These are phyloP conservation scores for Sepiola atlantica DNA, from an alignment of 2,888 invertebrate species.

Conservation along the genomic window DNA sequence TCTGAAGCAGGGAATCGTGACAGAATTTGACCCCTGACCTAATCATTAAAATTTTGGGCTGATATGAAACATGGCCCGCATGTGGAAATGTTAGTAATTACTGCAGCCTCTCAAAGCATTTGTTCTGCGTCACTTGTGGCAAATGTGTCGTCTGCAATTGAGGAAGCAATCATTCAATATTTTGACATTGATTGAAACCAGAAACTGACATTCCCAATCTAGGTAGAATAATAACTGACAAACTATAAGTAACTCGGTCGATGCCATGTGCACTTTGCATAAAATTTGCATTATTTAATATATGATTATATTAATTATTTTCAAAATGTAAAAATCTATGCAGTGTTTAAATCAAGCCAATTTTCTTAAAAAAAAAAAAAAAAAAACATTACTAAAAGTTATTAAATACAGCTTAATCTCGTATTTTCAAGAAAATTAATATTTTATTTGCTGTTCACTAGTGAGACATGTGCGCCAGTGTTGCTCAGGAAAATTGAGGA, in stretches of 20 bases:
- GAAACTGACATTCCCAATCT: background rate
- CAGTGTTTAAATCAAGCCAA: background rate
- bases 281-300: background rate
- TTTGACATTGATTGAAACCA: conserved; percentile 32
- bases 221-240: background rate
- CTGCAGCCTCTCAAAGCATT: background rate
- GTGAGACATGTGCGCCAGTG: too few species aligned
- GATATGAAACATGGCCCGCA: background rate
- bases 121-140: conserved; percentile 6
- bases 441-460: too few species aligned
- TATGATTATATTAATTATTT: background rate
- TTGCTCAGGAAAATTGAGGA: too few species aligned
- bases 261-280: background rate
- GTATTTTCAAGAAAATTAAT: too few species aligned
- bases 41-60: background rate
- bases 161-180: conserved; percentile 32
- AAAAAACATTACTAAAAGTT: too few species aligned
- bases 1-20: background rate
- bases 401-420: too few species aligned
- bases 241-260: background rate
- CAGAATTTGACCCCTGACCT: background rate
- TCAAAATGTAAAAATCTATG: background rate
- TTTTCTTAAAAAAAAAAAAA: background rate
- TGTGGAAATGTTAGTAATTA: background rate
- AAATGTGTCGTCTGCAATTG: background rate